Percentiles rank a stretch among this genome's conserved stretches.
Conservation (phyloP, 1,140 invertebrate genomes). For the Drosophila sp. region DNA sequence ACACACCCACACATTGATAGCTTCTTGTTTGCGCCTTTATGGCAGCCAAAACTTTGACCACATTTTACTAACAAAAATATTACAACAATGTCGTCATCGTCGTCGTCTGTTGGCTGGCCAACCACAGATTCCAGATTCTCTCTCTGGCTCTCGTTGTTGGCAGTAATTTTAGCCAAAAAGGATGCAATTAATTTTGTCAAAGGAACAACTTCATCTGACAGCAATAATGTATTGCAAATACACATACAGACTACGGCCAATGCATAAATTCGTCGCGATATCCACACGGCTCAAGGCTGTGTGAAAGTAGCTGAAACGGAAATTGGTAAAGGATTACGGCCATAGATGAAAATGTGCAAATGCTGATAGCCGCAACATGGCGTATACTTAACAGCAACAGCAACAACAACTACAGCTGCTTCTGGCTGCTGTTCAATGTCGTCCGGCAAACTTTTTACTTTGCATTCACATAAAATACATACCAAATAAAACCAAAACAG, state of each 20-base stretch:
- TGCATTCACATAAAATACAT: conserved; percentile 80
- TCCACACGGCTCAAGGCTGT: conserved; percentile 30
- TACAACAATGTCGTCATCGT: conserved; percentile 69
- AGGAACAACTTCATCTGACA: conserved; percentile 81
- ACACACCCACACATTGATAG: conserved; percentile 27
- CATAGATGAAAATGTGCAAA: conserved; percentile 50
- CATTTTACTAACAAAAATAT: conserved; percentile 82
- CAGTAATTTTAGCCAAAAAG: conserved; percentile 45
- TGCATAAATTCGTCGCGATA: conserved; percentile 66
- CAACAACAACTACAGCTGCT: conserved; percentile 2
- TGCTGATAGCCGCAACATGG: conserved; percentile 58
- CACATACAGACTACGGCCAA: conserved; percentile 47
- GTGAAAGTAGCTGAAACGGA: conserved; percentile 60
- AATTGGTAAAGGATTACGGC: conserved; percentile 75
- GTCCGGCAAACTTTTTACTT: conserved; percentile 77
- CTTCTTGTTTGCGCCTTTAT: conserved; percentile 77
- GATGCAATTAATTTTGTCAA: conserved; percentile 76
- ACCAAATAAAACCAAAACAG: conserved; percentile 60
- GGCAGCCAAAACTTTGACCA: conserved; percentile 78
- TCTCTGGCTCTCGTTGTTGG: neutral
- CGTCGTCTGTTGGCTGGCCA: conserved; percentile 11
- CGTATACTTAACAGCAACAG: conserved; percentile 42
- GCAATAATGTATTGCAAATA: conserved; percentile 77
- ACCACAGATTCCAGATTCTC: conserved; percentile 44
- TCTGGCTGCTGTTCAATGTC: conserved; percentile 61